Evolutionary conservation across 2,113 vertebrate species (phyloP).

Genomic region (Nesogale talazaci): DNA sequence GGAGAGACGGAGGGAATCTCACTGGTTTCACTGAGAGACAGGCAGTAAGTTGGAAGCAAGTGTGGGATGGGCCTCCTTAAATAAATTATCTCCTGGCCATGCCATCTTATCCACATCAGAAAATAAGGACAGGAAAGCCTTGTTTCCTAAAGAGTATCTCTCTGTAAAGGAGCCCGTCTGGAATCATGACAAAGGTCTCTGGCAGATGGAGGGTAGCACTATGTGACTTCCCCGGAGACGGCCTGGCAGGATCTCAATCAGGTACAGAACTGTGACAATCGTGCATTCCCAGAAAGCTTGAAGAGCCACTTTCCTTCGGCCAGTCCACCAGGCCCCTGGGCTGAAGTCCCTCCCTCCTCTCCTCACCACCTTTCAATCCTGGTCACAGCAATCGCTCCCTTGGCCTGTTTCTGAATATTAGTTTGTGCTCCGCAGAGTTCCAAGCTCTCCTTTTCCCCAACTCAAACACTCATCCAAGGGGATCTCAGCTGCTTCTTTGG

Average conservation of each 20-base stretch:
- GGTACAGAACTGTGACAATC: neutral
- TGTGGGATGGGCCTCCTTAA: constrained; percentile 17
- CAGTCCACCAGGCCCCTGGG: neutral
- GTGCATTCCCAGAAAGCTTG: neutral
- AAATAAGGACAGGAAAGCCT: constrained; percentile 68
- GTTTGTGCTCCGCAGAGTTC: neutral
- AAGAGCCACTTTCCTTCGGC: neutral
- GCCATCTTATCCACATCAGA: constrained; percentile 55
- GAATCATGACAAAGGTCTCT: constrained; percentile 52
- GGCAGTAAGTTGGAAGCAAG: constrained; percentile 49
- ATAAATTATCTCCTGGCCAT: constrained; percentile 57
- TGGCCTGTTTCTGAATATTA: neutral
- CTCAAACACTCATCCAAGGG: neutral
- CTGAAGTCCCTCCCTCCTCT: neutral
- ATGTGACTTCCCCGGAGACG: neutral
- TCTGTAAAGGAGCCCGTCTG: constrained; percentile 31
- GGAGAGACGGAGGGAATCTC: constrained; percentile 5
- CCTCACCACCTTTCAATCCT: neutral
- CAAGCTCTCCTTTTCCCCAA: neutral
- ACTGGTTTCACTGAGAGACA: constrained; percentile 35
- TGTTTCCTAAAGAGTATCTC: constrained; percentile 69
- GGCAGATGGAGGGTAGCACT: neutral
- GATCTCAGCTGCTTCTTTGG: neutral
- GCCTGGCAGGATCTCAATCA: neutral
- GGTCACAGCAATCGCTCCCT: neutral